phyloP scores from a whole-genome alignment of 2,888 invertebrate genomes.

The Dasypolia templi region DNA sequence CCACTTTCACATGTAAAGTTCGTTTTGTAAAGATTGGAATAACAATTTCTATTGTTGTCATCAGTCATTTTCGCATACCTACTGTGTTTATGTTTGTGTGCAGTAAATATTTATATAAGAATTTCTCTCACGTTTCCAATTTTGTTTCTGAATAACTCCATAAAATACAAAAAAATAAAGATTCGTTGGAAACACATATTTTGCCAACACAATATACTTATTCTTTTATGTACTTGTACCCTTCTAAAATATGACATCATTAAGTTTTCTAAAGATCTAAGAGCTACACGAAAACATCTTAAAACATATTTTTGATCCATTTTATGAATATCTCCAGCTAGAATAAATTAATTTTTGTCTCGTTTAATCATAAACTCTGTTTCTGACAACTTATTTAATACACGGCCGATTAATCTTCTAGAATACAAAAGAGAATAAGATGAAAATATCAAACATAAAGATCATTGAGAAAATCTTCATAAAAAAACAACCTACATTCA shows the following conservation, averaged over 20 bases:
- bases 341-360: constrained; percentile 54
- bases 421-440: constrained; percentile 47
- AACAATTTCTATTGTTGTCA: not conserved
- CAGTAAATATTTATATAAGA: too few relatives aligned
- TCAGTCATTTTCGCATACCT: not conserved
- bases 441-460: constrained; percentile 52
- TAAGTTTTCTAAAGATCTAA: constrained; percentile 21
- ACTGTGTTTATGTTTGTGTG: not conserved
- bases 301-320: constrained; percentile 43
- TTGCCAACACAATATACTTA: not conserved
- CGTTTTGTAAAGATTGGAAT: not conserved
- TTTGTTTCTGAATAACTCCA: not conserved
- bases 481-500: constrained; percentile 35
- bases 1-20: not conserved
- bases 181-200: not conserved
- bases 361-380: constrained; percentile 55
- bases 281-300: constrained; percentile 23
- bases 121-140: not conserved
- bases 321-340: constrained; percentile 29
- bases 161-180: not conserved
- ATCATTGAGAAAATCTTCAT: constrained; percentile 30
- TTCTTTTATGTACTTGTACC: not conserved
- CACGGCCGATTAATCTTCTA: constrained; percentile 54
- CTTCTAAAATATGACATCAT: constrained; percentile 24
- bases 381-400: constrained; percentile 63